Evolutionary conservation across 92 coral and sea anemone species (phyloP).

Genomic region (Siderastrea siderea): DNA sequence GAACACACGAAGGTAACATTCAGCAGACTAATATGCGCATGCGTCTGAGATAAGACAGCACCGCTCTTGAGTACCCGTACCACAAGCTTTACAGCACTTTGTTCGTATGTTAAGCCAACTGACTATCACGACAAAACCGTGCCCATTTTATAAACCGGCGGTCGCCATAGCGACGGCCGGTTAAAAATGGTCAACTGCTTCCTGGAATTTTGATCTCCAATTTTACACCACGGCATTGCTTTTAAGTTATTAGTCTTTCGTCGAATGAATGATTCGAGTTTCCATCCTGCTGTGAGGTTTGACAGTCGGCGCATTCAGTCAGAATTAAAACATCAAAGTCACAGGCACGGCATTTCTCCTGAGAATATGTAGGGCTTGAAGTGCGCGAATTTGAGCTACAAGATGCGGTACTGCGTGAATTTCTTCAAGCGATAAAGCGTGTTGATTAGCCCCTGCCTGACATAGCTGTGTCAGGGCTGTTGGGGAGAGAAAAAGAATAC

Average conservation of each 20-base stretch:
- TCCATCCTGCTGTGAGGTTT: neutral
- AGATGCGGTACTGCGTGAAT: conserved; percentile 40
- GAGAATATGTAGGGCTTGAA: conserved; percentile 11
- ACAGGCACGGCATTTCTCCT: conserved; percentile 9
- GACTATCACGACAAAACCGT: too few species aligned
- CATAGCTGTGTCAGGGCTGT: conserved; percentile 7
- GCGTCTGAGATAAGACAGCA: too few species aligned
- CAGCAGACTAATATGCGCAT: too few species aligned
- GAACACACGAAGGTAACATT: too few species aligned
- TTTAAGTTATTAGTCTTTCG: conserved; percentile 24
- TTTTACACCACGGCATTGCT: neutral
- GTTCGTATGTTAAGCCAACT: too few species aligned
- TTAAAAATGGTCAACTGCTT: neutral
- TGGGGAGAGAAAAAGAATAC: conserved; percentile 18
- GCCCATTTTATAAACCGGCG: too few species aligned
- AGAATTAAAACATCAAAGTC: conserved; percentile 37
- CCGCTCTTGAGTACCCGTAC: too few species aligned
- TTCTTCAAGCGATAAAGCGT: neutral
- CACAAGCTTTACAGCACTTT: too few species aligned
- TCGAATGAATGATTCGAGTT: neutral
- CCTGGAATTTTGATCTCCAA: neutral
- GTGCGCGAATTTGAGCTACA: conserved; percentile 21
- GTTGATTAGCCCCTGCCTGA: neutral
- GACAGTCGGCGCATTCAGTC: conserved; percentile 19
- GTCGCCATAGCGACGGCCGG: too few species aligned